phyloP scores from a whole-genome alignment of 2,888 invertebrate species.

The Sesia bembeciformis region DNA sequence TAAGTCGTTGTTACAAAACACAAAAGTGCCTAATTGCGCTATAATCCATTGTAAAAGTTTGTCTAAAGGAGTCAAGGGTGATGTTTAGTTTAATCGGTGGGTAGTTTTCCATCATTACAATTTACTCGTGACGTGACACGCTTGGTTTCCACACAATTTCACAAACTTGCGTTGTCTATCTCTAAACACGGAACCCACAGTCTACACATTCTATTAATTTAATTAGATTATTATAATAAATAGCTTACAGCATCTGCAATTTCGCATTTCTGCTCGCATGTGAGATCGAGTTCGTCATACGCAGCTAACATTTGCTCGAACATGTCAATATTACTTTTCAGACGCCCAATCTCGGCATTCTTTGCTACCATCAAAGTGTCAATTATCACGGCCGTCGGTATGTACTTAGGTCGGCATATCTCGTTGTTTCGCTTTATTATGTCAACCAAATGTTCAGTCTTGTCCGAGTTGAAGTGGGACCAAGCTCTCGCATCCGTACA shows the following conservation, averaged over 20 bases:
- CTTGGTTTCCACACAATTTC: too few relatives aligned
- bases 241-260: slow-evolving; percentile 54
- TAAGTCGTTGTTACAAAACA: too few relatives aligned
- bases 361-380: slow-evolving; percentile 60
- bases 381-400: slow-evolving; percentile 59
- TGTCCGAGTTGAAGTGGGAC: slow-evolving; percentile 70
- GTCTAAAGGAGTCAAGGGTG: too few relatives aligned
- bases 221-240: too few relatives aligned
- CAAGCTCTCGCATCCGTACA: slow-evolving; percentile 74
- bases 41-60: too few relatives aligned
- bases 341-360: slow-evolving; percentile 62
- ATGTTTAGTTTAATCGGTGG: too few relatives aligned
- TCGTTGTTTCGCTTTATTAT: slow-evolving; percentile 63
- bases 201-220: too few relatives aligned
- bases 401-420: slow-evolving; percentile 43
- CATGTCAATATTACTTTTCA: slow-evolving; percentile 61
- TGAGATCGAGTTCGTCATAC: slow-evolving; percentile 58
- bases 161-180: too few relatives aligned
- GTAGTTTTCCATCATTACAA: too few relatives aligned
- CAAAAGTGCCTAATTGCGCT: too few relatives aligned
- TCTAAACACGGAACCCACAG: too few relatives aligned
- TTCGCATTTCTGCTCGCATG: slow-evolving; percentile 55
- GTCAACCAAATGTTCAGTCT: slow-evolving; percentile 73
- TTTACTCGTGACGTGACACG: too few relatives aligned
- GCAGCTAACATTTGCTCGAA: slow-evolving; percentile 56